A percentile compares a stretch with the other conserved stretches of the same genome.
phyloP scores from a whole-genome alignment of 2,797 vertebrate species.

The Pangasius macronema region DNA sequence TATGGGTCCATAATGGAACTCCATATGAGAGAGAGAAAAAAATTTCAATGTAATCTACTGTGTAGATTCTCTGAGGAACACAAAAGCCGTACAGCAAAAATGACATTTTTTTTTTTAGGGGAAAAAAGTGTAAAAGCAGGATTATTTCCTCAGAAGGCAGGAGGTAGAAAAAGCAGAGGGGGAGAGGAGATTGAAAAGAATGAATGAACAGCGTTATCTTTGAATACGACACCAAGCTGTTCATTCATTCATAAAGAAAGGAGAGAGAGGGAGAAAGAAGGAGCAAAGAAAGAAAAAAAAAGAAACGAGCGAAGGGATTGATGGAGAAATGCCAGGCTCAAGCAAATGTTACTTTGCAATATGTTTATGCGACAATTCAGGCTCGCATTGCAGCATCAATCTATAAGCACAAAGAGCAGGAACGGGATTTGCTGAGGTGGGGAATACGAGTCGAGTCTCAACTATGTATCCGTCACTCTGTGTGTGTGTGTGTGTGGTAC shows the following conservation, averaged over 20 bases:
- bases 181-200: conserved; percentile 44
- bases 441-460: background rate
- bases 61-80: conserved; percentile 74
- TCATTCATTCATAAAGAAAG: conserved; percentile 20
- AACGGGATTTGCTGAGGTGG: conserved; percentile 55
- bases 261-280: background rate
- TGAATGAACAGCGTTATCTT: conserved; percentile 65
- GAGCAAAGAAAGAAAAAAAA: background rate
- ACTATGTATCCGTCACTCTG: background rate
- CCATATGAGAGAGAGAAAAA: conserved; percentile 50
- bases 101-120: conserved; percentile 63
- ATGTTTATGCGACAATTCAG: conserved; percentile 35
- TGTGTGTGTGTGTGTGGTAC: background rate
- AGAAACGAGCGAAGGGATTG: conserved; percentile 10
- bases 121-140: conserved; percentile 33
- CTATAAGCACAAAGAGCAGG: conserved; percentile 32
- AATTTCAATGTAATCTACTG: conserved; percentile 70
- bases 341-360: conserved; percentile 59
- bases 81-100: conserved; percentile 67
- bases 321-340: conserved; percentile 50
- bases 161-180: conserved; percentile 64
- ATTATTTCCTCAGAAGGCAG: conserved; percentile 63
- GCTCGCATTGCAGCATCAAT: conserved; percentile 58
- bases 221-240: conserved; percentile 61
- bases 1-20: conserved; percentile 12